Conservation (phyloP, 2,113 vertebrate genomes). For the Strix aluco region DNA sequence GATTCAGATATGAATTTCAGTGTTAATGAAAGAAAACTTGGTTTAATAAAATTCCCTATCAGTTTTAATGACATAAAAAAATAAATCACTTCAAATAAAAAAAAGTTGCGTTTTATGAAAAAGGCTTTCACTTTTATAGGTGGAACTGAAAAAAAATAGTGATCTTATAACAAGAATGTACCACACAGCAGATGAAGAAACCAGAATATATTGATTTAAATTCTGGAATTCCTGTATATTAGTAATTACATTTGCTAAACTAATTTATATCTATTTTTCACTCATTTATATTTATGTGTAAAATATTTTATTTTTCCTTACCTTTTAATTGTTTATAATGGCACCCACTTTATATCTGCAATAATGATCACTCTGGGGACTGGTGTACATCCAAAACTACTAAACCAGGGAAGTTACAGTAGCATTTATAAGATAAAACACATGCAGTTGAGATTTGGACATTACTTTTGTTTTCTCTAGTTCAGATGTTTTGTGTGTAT, state of each 20-base stretch:
- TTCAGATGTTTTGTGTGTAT: background rate
- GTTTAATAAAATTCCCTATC: background rate
- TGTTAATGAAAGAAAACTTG: background rate
- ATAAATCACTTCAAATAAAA: background rate
- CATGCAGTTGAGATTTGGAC: background rate
- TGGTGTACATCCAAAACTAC: background rate
- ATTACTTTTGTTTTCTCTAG: background rate
- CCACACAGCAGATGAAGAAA: background rate
- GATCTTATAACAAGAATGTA: background rate
- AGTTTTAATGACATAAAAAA: background rate
- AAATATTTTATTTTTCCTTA: background rate
- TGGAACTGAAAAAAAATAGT: background rate
- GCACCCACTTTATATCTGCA: background rate
- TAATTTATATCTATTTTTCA: background rate
- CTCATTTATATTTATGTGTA: background rate
- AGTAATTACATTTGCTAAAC: background rate
- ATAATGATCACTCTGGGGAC: background rate
- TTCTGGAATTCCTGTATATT: background rate
- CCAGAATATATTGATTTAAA: background rate
- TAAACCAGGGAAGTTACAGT: background rate
- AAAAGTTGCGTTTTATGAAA: background rate
- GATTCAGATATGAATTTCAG: background rate
- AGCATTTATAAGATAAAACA: background rate
- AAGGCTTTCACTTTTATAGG: accelerated
- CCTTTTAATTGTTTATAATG: background rate